A percentile compares a stretch with the other conserved stretches of the same genome.
These are phyloP conservation scores for Tauraco hartlaubi DNA, from an alignment of 2,797 vertebrate species.

Conservation along the genomic window DNA sequence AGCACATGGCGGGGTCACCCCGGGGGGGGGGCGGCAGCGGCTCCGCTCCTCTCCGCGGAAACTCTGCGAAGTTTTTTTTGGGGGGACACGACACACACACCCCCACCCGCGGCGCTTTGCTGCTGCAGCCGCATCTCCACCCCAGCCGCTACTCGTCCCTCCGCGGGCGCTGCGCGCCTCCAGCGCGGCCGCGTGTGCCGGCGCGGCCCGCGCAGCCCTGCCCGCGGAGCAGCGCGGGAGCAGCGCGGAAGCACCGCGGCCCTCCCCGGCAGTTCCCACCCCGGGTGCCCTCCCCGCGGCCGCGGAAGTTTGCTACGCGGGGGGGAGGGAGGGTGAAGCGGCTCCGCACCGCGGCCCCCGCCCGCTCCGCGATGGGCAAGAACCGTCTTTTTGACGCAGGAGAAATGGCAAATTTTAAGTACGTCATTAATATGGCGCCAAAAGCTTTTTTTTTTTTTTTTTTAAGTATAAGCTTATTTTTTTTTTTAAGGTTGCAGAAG, in stretches of 20 bases:
- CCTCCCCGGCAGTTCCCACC: not conserved
- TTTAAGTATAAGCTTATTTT: slow-evolving; percentile 45
- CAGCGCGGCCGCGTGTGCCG: not conserved
- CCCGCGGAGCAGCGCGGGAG: not conserved
- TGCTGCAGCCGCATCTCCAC: not conserved
- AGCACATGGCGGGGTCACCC: not conserved
- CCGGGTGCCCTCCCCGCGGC: not conserved
- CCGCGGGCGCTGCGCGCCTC: not conserved
- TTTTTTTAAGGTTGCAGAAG: slow-evolving; percentile 49
- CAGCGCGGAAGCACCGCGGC: not conserved
- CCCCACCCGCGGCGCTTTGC: not conserved
- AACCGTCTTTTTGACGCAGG: slow-evolving; percentile 88
- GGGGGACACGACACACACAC: not conserved
- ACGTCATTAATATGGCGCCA: slow-evolving; percentile 99
- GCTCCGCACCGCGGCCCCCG: not conserved
- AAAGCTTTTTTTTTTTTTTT: slow-evolving; percentile 86
- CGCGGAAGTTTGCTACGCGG: not conserved
- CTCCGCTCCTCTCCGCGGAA: not conserved
- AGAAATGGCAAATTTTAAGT: slow-evolving; percentile 94
- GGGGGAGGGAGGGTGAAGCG: not conserved
- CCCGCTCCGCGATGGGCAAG: slow-evolving; percentile 69
- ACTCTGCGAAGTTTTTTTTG: not conserved
- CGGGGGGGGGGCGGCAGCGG: not conserved
- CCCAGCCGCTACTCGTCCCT: not conserved
- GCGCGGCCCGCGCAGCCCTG: not conserved